These are phyloP conservation scores for Psettodes erumei DNA, from an alignment of 2,113 vertebrate species.

Conservation along the genomic window DNA sequence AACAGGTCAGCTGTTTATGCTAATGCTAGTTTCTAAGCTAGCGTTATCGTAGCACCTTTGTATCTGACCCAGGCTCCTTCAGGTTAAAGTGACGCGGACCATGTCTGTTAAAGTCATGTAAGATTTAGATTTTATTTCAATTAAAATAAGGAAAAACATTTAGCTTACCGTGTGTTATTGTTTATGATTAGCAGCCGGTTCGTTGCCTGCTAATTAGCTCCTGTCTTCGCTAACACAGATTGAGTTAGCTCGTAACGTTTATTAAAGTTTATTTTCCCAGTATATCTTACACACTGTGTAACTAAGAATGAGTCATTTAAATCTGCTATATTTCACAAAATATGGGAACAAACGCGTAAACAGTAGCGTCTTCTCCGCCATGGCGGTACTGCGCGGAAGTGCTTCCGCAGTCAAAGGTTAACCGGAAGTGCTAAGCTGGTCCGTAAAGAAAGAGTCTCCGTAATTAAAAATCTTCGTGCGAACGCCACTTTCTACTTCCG, in stretches of 20 bases:
- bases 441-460: too few species aligned
- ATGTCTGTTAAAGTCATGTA: too few species aligned
- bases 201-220: background rate
- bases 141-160: too few species aligned
- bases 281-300: too few species aligned
- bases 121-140: too few species aligned
- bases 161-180: background rate
- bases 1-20: too few species aligned
- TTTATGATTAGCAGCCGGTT: background rate
- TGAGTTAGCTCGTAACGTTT: background rate
- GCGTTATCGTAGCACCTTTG: background rate
- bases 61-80: background rate
- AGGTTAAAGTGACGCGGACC: too few species aligned
- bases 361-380: background rate
- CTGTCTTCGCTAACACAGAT: background rate
- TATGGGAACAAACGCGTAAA: too few species aligned
- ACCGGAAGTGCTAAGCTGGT: background rate
- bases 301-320: background rate
- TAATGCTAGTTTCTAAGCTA: background rate
- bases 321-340: background rate
- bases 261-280: background rate
- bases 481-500: too few species aligned
- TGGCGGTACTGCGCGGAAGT: background rate
- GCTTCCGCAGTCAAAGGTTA: background rate
- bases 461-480: too few species aligned